Evolutionary conservation across 2,797 vertebrate species (phyloP).

Genomic region (Hoplostethus mediterraneus): DNA sequence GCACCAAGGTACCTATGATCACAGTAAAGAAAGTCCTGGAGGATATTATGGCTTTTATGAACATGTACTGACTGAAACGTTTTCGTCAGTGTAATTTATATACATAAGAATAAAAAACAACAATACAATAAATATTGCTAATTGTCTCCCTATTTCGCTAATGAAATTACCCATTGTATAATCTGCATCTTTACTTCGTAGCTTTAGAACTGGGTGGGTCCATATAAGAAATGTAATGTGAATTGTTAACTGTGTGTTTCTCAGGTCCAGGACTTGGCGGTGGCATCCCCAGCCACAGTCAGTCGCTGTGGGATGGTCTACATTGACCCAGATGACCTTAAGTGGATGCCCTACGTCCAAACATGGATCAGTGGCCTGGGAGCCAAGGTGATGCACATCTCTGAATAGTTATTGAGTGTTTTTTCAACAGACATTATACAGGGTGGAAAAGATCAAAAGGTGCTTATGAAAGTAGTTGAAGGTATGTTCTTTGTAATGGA

Average conservation of each 20-base stretch:
- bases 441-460: background rate
- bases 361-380: constrained; percentile 86
- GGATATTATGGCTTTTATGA: background rate
- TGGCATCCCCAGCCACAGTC: constrained; percentile 92
- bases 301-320: constrained; percentile 94
- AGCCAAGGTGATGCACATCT: constrained; percentile 74
- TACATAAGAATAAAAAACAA: too few relatives aligned
- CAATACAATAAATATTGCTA: too few relatives aligned
- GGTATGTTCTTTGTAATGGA: background rate
- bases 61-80: too few relatives aligned
- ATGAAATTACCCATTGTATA: too few relatives aligned
- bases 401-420: background rate
- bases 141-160: too few relatives aligned
- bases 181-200: too few relatives aligned
- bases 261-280: constrained; percentile 90
- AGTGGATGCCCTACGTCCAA: constrained; percentile 91
- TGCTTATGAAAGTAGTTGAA: background rate
- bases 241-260: constrained; percentile 28
- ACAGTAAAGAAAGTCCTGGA: background rate
- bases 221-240: too few relatives aligned
- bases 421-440: background rate
- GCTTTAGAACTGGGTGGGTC: too few relatives aligned
- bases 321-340: constrained; percentile 90
- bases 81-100: background rate
- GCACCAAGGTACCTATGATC: too few relatives aligned